Evolutionary conservation across 2,888 invertebrate species (phyloP).

Genomic region (Tinea trinotella): DNA sequence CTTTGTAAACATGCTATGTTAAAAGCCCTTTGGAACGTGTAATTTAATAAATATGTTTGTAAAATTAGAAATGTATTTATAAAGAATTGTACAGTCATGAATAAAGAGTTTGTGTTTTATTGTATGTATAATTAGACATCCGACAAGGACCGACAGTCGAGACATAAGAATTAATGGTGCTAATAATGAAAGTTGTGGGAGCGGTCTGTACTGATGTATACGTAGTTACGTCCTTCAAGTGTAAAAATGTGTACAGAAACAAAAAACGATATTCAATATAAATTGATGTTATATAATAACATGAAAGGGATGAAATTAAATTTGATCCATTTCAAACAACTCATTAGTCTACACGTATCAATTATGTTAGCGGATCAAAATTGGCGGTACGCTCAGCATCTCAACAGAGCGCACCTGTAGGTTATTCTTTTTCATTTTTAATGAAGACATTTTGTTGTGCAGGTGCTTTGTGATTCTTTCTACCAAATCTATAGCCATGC

Average conservation of each 20-base stretch:
- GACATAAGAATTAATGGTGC: background rate
- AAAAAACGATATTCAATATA: background rate
- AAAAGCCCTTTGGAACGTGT: slow-evolving; percentile 34
- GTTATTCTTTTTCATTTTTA: slow-evolving; percentile 46
- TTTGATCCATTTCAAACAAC: slow-evolving; percentile 24
- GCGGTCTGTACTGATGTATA: background rate
- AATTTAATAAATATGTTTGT: slow-evolving; percentile 34
- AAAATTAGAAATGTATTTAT: background rate
- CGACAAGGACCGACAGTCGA: background rate
- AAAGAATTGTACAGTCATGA: background rate
- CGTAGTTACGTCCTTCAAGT: background rate
- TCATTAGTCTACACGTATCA: slow-evolving; percentile 28
- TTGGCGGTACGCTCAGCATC: slow-evolving; percentile 30
- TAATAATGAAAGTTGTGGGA: background rate
- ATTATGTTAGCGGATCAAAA: slow-evolving; percentile 28
- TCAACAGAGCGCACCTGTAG: slow-evolving; percentile 51
- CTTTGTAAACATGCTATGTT: slow-evolving; percentile 45
- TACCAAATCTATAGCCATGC: slow-evolving; percentile 33
- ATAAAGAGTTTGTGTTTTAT: background rate
- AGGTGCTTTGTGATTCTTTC: slow-evolving; percentile 47
- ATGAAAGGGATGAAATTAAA: background rate
- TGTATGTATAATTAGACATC: background rate
- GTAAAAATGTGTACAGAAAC: too few species aligned
- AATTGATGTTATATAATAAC: background rate
- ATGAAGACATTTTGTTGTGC: slow-evolving; percentile 64